phyloP scores from a whole-genome alignment of 2,888 invertebrate species.

The Euzetes globulus region DNA sequence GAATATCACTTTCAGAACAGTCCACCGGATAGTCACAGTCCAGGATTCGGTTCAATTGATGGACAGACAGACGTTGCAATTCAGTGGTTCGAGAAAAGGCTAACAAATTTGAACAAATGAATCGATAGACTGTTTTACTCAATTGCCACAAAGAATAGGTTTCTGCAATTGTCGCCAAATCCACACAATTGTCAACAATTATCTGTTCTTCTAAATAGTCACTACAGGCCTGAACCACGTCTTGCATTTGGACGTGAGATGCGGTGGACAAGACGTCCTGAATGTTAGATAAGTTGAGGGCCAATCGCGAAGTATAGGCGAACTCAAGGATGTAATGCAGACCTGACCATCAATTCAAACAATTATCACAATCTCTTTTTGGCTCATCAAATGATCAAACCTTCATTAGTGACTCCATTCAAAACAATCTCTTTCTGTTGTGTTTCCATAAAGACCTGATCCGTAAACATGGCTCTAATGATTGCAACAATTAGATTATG shows the following conservation, averaged over 20 bases:
- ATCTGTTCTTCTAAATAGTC: constrained; percentile 60
- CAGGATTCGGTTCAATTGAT: constrained; percentile 58
- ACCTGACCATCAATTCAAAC: not conserved
- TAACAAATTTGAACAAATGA: constrained; percentile 58
- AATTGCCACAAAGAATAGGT: constrained; percentile 58
- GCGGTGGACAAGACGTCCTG: constrained; percentile 63
- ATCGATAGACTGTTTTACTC: constrained; percentile 56
- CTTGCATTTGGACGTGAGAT: constrained; percentile 60
- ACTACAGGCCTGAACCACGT: constrained; percentile 61
- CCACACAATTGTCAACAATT: constrained; percentile 63
- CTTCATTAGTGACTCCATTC: constrained; percentile 60
- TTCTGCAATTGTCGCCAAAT: constrained; percentile 62
- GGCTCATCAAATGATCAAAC: constrained; percentile 49
- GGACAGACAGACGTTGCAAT: constrained; percentile 56
- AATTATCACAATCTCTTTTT: not conserved
- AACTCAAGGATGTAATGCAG: constrained; percentile 57
- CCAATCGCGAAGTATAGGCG: constrained; percentile 60
- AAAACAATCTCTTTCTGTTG: constrained; percentile 58
- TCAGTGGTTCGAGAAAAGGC: constrained; percentile 57
- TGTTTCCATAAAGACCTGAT: constrained; percentile 51
- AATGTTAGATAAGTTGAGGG: constrained; percentile 58
- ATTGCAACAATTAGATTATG: not conserved
- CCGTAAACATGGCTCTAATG: constrained; percentile 4
- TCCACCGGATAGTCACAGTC: constrained; percentile 62
- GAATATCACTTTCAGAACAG: constrained; percentile 57